Evolutionary conservation across 2,113 vertebrate genomes (phyloP), one percentile per base, ranked within the genome.

Genomic region (Megatriorchis doriae): DNA sequence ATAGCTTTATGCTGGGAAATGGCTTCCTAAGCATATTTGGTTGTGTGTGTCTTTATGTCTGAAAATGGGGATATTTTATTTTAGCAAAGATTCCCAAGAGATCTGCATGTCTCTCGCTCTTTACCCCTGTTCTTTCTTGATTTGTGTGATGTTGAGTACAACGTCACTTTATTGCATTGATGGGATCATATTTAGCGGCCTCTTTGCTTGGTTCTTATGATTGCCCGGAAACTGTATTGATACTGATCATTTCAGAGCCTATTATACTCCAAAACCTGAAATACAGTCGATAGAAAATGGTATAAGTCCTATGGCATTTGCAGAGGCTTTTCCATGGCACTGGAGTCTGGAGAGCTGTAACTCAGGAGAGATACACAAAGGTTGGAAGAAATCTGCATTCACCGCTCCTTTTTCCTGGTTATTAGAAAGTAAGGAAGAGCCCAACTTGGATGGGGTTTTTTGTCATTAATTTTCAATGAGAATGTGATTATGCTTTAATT

Each of bases 21-120:
- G 96, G 97, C 97, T 97, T 98, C 95, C 89, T 81, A 92, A 96
- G 95, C 86, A 58, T 91, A 65, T 97, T 96, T 96, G 66, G 91
- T 94, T 96, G 50, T 92, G 84, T 91, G 52, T 92, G 71, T 95
- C 68, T 97, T 96, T 94, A 71, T 92, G 93, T 93, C 92, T 95
- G 95, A 86, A 93, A 94, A 93, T 74, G 61, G 74, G 77, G 81
- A 75, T 89, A 85, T 97, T 89, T 82, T 95, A 43, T 80, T 93
- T 94, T 94, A 65, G 63, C 81, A 53, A 87, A 42, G 81, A 88
- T 77, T 91, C 95, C 78, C 59, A 40, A 75, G 94, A 94, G 96
- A 87, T 70, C 86, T 59, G 42, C 48, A 15, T 1, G 18, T 80
- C 78, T 72, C 74, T 74, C 2, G 19, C 21, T 72, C n/a, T 81